Percentiles rank a stretch among this genome's conserved stretches.
Evolutionary conservation across 1,140 invertebrate species (phyloP).

Genomic region (Drosophila subobscura): DNA sequence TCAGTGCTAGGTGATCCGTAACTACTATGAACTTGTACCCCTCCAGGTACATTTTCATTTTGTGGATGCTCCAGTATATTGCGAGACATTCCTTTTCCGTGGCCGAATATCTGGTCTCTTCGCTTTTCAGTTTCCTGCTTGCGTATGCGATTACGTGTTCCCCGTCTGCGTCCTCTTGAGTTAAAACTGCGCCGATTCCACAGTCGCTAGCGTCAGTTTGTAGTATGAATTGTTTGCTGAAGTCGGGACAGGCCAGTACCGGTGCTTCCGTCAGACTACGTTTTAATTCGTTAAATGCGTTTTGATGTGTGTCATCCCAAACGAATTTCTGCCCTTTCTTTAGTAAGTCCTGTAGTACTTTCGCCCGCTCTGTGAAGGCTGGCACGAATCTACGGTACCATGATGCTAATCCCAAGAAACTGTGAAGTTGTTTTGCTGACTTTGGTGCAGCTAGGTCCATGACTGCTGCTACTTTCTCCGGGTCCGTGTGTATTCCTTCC

Average conservation of each 20-base stretch:
- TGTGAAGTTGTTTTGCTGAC: not conserved
- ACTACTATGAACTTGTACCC: not conserved
- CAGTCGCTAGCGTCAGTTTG: not conserved
- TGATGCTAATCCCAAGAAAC: not conserved
- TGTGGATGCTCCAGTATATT: not conserved
- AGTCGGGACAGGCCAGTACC: not conserved
- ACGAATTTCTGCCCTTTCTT: not conserved
- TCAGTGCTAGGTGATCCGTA: not conserved
- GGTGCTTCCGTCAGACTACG: not conserved
- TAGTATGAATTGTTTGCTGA: not conserved
- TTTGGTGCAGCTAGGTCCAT: not conserved
- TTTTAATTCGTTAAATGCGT: too few relatives aligned
- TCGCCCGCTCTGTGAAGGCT: not conserved
- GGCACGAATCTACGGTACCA: not conserved
- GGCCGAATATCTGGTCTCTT: not conserved
- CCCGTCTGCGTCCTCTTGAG: not conserved
- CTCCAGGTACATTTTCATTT: not conserved
- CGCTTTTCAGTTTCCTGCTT: not conserved
- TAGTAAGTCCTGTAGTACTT: not conserved
- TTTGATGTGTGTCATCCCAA: not conserved
- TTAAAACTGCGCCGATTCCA: too few relatives aligned
- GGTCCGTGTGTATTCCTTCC: not conserved
- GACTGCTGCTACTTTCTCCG: not conserved
- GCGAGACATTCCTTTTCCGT: not conserved
- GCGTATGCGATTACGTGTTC: not conserved